Base-by-base conservation (phyloP, 2,113 vertebrate genomes). In the Thamnaconus septentrionalis region DNA sequence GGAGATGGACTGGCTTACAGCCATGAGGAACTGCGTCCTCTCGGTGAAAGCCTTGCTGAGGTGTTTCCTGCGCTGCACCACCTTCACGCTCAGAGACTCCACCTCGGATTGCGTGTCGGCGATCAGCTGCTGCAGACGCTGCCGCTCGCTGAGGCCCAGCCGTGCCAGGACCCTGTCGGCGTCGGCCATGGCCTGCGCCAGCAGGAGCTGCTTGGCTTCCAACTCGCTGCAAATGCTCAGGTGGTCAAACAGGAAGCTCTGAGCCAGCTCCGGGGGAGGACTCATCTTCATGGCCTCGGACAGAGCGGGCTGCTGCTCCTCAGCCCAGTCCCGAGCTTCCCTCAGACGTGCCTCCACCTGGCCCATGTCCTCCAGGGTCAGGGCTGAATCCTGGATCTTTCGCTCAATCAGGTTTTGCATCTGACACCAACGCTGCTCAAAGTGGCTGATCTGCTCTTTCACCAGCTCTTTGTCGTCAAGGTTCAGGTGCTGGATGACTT, bases 31-130 rank as follows among this genome's bases (percentile, higher is more conserved):
- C 79, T 97, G 97, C 0, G 93, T 94, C 56, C 94, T 94, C 91
- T 99, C 96, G 0, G 96, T 97, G 59, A 98, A 87, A 1, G 94
- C 94, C 73, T 99, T 98, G 86, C 95, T 98, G 18, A 98, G 84
- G 76, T 96, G 93, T 75, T 94, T 98, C 41, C 93, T 91, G 12
- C 96, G 90, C 82, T 95, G 95, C 45, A 90, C 90, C 58, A 96
- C 93, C 49, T 96, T 90, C 52, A 94, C 89, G 0, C 92, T 93
- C 71, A 99, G 92, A 53, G 91, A 92, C 50, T 91, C 92, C 39
- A 98, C 82, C 0, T 94, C 93, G 3, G 81, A 83, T 44, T 96
- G 96, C 0, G 94, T 93, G 43, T 93, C 91, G 0, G 85, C 85
- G 47, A 98, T 93, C 0, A 91, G 86, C 68, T 90, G 93, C 82